These are phyloP conservation scores for Heliconius ismenius DNA, from an alignment of 2,888 invertebrate genomes.

Conservation along the genomic window DNA sequence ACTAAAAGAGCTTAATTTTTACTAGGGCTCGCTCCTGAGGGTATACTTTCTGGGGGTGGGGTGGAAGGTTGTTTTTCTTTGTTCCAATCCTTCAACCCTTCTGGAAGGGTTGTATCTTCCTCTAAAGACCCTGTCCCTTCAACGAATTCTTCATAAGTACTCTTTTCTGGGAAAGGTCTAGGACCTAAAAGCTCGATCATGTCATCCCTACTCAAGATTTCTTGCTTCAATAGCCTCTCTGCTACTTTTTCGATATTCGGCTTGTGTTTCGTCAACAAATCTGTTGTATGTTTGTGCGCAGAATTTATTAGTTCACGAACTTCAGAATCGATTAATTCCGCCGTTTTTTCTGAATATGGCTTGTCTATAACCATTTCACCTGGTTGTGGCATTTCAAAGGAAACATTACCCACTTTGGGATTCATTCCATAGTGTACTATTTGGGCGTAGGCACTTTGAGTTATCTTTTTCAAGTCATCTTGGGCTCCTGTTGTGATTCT, in stretches of 20 bases:
- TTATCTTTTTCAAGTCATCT: slow-evolving; percentile 98
- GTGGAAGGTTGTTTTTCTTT: slow-evolving; percentile 79
- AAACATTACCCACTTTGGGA: slow-evolving; percentile 96
- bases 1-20: slow-evolving; percentile 62
- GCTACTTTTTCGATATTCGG: slow-evolving; percentile 93
- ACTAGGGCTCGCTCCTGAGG: slow-evolving; percentile 54
- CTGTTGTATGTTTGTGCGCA: slow-evolving; percentile 91
- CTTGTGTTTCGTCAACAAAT: slow-evolving; percentile 90
- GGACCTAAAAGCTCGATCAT: slow-evolving; percentile 98
- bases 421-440: slow-evolving; percentile 99
- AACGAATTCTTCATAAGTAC: slow-evolving; percentile 99
- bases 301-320: slow-evolving; percentile 81
- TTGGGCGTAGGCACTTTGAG: slow-evolving; percentile 98
- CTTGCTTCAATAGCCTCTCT: slow-evolving; percentile 94
- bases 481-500: slow-evolving; percentile 99
- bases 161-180: slow-evolving; percentile 98
- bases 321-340: slow-evolving; percentile 97
- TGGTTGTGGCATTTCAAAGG: slow-evolving; percentile 95
- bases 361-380: slow-evolving; percentile 97
- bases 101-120: slow-evolving; percentile 96
- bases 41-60: slow-evolving; percentile 58
- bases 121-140: slow-evolving; percentile 99
- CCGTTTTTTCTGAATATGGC: slow-evolving; percentile 98
- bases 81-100: slow-evolving; percentile 98
- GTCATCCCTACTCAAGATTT: slow-evolving; percentile 96